These are phyloP conservation scores for Sylvia atricapilla DNA, from an alignment of 2,113 vertebrate species.

Conservation along the genomic window DNA sequence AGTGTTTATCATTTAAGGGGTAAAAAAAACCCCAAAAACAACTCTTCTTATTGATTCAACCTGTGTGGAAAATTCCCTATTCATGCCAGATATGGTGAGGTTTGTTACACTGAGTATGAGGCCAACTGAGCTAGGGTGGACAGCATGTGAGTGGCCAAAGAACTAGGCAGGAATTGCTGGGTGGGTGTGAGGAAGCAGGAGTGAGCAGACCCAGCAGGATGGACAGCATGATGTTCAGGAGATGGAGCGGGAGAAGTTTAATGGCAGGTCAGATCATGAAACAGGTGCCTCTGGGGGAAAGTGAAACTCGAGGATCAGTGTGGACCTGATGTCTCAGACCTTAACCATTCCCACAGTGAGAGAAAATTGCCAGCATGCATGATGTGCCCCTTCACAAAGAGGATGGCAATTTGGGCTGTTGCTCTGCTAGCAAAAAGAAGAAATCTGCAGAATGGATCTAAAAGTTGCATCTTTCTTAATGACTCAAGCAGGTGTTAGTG, in stretches of 20 bases:
- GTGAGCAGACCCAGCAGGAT: background rate
- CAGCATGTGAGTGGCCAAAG: background rate
- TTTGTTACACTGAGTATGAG: background rate
- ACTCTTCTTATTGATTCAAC: background rate
- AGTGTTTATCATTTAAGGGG: background rate
- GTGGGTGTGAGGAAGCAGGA: no score
- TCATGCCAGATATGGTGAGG: background rate
- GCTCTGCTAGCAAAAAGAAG: background rate
- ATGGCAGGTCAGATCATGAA: background rate
- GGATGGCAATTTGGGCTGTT: background rate
- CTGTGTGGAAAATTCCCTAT: background rate
- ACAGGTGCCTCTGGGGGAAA: background rate
- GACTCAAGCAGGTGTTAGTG: background rate
- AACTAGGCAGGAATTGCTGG: fast-evolving
- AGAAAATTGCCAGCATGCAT: background rate
- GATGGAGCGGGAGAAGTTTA: background rate
- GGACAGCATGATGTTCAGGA: background rate
- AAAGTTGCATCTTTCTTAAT: background rate
- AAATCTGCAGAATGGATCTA: background rate
- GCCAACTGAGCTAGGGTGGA: fast-evolving
- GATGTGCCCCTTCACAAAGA: background rate
- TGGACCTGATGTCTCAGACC: background rate
- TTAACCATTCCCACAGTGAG: background rate
- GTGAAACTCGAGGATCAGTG: background rate
- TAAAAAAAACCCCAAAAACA: background rate